Percentiles rank a stretch among this genome's conserved stretches.
These are phyloP conservation scores for Branchipolynoe longqiensis DNA, from an alignment of 2,888 invertebrate genomes.

Conservation along the genomic window DNA sequence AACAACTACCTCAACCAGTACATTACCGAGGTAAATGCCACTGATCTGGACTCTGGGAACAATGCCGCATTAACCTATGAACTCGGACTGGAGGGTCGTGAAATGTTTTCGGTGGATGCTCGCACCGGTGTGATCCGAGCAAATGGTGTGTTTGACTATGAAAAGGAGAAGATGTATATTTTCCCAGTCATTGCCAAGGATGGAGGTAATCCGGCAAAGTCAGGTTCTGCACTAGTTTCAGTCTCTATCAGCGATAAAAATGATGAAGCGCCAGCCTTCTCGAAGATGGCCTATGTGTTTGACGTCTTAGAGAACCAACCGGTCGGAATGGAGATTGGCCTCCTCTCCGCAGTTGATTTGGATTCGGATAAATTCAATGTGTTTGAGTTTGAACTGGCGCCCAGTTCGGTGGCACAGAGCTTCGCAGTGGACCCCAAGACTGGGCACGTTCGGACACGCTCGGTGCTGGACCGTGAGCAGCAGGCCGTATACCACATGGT, in stretches of 20 bases:
- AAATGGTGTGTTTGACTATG: slow-evolving; percentile 47
- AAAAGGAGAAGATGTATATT: slow-evolving; percentile 10
- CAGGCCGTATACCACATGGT: slow-evolving; percentile 50
- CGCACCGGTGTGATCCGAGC: slow-evolving; percentile 50
- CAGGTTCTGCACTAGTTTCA: slow-evolving; percentile 24
- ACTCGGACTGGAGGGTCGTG: slow-evolving; percentile 22
- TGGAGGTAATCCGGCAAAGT: slow-evolving; percentile 6
- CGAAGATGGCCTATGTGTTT: slow-evolving; percentile 49
- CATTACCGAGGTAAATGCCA: slow-evolving; percentile 54
- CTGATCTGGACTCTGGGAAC: slow-evolving; percentile 57
- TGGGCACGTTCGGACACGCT: slow-evolving; percentile 56
- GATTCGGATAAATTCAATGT: slow-evolving; percentile 55
- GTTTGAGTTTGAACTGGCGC: slow-evolving; percentile 54
- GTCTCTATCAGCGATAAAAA: slow-evolving; percentile 54
- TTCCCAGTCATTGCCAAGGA: slow-evolving; percentile 51
- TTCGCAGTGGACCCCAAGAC: slow-evolving; percentile 54
- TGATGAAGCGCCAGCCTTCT: slow-evolving; percentile 60
- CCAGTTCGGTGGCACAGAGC: background rate
- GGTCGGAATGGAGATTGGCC: slow-evolving; percentile 60
- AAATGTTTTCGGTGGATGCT: slow-evolving; percentile 39
- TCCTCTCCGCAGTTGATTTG: slow-evolving; percentile 55
- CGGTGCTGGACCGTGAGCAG: slow-evolving; percentile 59
- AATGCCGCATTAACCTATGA: slow-evolving; percentile 51
- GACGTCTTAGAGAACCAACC: slow-evolving; percentile 61
- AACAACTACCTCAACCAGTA: slow-evolving; percentile 57